Conservation (phyloP, 2,888 invertebrate genomes). For the Drosophila kanekoi region DNA sequence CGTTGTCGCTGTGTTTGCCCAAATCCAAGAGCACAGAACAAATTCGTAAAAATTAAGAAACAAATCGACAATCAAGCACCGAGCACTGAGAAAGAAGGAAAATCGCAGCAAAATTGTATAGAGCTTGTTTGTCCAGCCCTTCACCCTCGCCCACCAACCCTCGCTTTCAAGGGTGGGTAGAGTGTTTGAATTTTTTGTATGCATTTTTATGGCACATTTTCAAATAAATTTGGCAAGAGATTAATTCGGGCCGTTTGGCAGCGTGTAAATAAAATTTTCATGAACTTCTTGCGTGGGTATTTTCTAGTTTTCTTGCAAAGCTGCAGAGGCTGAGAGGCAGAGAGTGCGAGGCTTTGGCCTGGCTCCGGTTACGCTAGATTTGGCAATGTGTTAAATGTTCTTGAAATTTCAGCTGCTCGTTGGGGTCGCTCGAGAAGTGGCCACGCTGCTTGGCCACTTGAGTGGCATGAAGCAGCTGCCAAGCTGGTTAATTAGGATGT, state of each 20-base stretch:
- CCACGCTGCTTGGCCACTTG: constrained; percentile 61
- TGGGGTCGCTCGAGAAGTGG: constrained; percentile 42
- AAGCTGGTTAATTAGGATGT: constrained; percentile 76
- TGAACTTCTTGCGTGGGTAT: constrained; percentile 68
- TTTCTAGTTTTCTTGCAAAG: constrained; percentile 27
- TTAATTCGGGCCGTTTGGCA: constrained; percentile 81
- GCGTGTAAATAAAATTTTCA: constrained; percentile 80
- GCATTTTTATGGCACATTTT: constrained; percentile 81
- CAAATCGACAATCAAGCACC: constrained; percentile 81
- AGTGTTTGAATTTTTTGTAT: constrained; percentile 51
- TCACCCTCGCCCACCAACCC: constrained; percentile 12
- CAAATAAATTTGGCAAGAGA: constrained; percentile 79
- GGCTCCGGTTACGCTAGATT: constrained; percentile 70
- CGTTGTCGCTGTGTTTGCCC: constrained; percentile 47
- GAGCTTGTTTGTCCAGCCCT: constrained; percentile 71
- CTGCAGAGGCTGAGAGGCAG: constrained; percentile 2
- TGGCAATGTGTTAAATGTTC: constrained; percentile 80
- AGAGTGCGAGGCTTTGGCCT: constrained; percentile 16
- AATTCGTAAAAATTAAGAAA: constrained; percentile 80
- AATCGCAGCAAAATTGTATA: constrained; percentile 59
- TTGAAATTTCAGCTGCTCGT: constrained; percentile 66
- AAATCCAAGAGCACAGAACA: constrained; percentile 69
- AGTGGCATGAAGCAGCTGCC: constrained; percentile 67
- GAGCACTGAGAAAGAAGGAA: constrained; percentile 53
- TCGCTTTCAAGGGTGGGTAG: constrained; percentile 23